These are phyloP conservation scores for Eospalax fontanierii DNA, from an alignment of 2,797 vertebrate genomes.

Conservation along the genomic window DNA sequence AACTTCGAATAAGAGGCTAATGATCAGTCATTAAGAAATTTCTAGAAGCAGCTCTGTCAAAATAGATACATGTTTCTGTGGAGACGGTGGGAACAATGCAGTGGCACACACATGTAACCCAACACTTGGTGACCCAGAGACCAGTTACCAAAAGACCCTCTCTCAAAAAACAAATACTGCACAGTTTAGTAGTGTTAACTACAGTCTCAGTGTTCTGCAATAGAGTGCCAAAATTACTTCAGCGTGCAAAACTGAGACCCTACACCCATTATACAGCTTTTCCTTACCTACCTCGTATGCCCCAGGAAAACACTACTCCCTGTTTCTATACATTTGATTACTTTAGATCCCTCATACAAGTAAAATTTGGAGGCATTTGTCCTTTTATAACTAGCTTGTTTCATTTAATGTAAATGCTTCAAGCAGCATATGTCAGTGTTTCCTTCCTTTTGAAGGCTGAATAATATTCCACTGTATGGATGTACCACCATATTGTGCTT, in stretches of 20 bases:
- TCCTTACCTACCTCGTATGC: accelerated
- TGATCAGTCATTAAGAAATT: neutral
- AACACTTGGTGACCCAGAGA: neutral
- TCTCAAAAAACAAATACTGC: neutral
- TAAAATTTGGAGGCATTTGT: neutral
- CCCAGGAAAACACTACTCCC: neutral
- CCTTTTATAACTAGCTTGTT: neutral
- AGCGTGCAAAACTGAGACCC: neutral
- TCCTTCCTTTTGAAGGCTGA: neutral
- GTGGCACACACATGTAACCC: too few relatives aligned
- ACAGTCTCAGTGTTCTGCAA: neutral
- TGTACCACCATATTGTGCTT: neutral
- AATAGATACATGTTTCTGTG: neutral
- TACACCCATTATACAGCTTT: neutral
- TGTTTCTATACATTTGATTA: neutral
- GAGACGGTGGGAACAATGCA: neutral
- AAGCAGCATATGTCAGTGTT: neutral
- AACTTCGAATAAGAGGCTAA: neutral
- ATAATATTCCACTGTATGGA: neutral
- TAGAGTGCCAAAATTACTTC: neutral
- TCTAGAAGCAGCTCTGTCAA: neutral
- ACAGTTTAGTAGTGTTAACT: neutral
- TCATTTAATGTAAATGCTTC: neutral
- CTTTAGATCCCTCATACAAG: neutral
- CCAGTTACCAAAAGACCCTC: neutral